Evolutionary conservation across 2,888 invertebrate species (phyloP), one percentile per base, ranked within the genome.

Genomic region (Troglohyphantes excavatus): DNA sequence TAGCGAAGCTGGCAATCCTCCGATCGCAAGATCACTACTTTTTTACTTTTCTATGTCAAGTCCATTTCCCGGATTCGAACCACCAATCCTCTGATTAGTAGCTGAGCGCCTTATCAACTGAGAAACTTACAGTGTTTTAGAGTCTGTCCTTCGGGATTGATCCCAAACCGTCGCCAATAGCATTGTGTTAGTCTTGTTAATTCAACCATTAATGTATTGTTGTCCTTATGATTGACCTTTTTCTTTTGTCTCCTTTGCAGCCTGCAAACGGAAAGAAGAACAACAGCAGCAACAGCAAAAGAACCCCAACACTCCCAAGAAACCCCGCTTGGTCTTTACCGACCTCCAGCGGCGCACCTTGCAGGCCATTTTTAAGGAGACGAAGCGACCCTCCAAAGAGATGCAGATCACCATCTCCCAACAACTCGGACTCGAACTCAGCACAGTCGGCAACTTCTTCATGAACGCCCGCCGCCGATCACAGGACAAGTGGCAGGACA

Each of bases 341-440:
- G 99, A 99, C 95, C 97, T 99, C 93, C 99, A 99, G 95, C 96
- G 99, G 94, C 97, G 99, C 95, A 99, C 99, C 94, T 96, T 99
- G 94, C 99, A 99, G 96, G 99, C 99, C 95, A 99, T 99, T 96
- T 99, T 99, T 96, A 99, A 99, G 97, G 99, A 99, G 95, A 99
- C 99, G 91, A 99, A 99, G 94, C 95, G 99, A 94, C 99, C 99
- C 92, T 98, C 98, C 92, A 99, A 99, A 95, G 99, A 99, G 95
- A 99, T 99, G 99, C 99, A 99, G 95, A 98, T 99, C 93, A 99
- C 99, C 93, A 99, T 99, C 95, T 99, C 99, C 39, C 95, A 99
- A 92, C 99, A 99, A 94, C 95, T 99, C 92, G 98, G 99, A 91
- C 95, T 99, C 92, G 99, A 99, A 94, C 98, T 99, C 82, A 98